Base-by-base conservation (phyloP, 2,888 invertebrate species). In the Sphaerophoria rueppellii region DNA sequence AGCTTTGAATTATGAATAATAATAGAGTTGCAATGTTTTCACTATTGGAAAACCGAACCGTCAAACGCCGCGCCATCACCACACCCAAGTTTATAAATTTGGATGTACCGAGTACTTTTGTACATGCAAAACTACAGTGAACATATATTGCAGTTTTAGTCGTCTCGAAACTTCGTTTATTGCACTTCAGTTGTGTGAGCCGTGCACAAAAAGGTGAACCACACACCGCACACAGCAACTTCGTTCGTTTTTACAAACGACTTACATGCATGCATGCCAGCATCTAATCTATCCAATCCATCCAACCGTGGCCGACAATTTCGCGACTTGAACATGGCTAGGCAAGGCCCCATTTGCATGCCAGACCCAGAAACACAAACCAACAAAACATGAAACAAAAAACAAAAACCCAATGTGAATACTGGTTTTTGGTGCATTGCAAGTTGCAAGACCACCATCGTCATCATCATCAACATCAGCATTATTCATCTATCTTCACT, bases 291-390 rank as follows among this genome's bases (percentile, higher is more conserved):
- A 72, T 81, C 69, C 76, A 76, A 81, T 76, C 72, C 85, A 81
- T 77, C 85, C 85, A 81, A 85, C 73, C 85, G 76, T 85, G 76
- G 85, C 85, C 76, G 85, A 85, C 76, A 80, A 81, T 85, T 85
- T 85, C 70, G 85, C 85, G 80, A 76, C 85, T 77, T 76, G 73
- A 81, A 76, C 76, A 73, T 73, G 85, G 81, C 76, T 85, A 85
- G 85, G 81, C 81, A 76, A 81, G 77, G 81, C 85, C 67, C 54
- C 81, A 85, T 85, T 85, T 85, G 85, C 85, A 85, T 85, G 81
- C 73, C 70, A 81, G 85, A 77, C 73, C 81, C 69, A 81, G 81
- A 85, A 71, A 63, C 58, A 14, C 6, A 60, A 67, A 67, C 4
- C 43, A 37, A 46, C 14, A 71, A 7, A 16, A 11, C 1, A 2